A percentile compares a stretch with the other conserved stretches of the same genome.
These are phyloP conservation scores for Isurus oxyrinchus DNA, from an alignment of 2,113 vertebrate species.

Conservation along the genomic window DNA sequence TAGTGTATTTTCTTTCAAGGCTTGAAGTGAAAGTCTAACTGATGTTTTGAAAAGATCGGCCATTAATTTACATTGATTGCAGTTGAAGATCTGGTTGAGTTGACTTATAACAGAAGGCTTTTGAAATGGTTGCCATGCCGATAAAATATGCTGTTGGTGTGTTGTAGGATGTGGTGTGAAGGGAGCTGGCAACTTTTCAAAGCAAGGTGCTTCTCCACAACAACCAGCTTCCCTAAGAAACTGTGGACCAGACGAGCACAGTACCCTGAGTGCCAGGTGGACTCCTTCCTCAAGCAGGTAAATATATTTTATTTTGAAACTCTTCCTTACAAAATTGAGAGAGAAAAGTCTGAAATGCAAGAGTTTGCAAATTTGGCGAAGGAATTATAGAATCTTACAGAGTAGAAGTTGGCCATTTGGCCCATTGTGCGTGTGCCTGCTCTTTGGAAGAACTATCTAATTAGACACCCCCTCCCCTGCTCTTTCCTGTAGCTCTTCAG, in stretches of 20 bases:
- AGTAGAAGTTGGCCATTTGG: neutral
- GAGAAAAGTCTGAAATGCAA: neutral
- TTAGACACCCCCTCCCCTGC: neutral
- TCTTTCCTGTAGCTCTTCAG: neutral
- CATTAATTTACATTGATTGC: neutral
- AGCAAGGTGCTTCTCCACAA: too few species aligned
- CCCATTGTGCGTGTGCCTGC: neutral
- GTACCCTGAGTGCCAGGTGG: too few species aligned
- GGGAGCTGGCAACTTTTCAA: neutral
- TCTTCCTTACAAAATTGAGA: neutral
- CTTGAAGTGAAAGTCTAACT: neutral
- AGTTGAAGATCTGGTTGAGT: neutral
- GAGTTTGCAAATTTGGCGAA: neutral
- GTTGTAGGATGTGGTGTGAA: slow-evolving; percentile 18
- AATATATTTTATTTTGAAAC: neutral
- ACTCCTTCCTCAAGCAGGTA: neutral
- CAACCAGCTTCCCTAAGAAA: neutral
- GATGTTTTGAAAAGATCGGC: neutral
- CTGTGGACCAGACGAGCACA: neutral
- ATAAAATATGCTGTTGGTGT: neutral
- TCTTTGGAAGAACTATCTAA: neutral
- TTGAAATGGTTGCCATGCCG: neutral
- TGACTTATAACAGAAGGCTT: neutral
- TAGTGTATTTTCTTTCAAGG: neutral
- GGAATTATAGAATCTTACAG: too few species aligned